Percentiles rank a stretch among this genome's conserved stretches.
These are phyloP conservation scores for Diachasmimorpha longicaudata DNA, from an alignment of 1,140 invertebrate species.

Conservation along the genomic window DNA sequence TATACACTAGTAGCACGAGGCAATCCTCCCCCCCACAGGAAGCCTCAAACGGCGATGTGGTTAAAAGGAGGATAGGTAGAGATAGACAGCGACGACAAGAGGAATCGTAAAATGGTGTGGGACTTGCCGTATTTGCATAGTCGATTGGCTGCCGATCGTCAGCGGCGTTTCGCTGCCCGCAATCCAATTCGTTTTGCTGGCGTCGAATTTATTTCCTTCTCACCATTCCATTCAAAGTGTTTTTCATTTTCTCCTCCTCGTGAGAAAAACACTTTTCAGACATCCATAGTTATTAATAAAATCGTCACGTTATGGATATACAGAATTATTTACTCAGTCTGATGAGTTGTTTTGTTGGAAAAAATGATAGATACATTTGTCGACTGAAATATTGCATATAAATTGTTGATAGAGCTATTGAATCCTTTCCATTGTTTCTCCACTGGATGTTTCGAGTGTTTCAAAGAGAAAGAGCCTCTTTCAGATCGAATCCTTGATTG, in stretches of 20 bases:
- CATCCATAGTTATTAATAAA: too few relatives aligned
- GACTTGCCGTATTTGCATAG: conserved; percentile 19
- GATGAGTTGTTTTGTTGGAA: too few relatives aligned
- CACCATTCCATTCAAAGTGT: neutral
- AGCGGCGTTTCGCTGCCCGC: conserved; percentile 19
- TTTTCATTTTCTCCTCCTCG: too few relatives aligned
- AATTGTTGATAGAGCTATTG: neutral
- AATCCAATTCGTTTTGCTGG: neutral
- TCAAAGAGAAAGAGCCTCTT: neutral
- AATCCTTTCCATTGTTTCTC: neutral
- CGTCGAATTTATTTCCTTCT: neutral
- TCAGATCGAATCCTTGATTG: neutral
- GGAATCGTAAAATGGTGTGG: conserved; percentile 24
- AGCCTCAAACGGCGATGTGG: conserved; percentile 5
- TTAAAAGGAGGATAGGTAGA: neutral
- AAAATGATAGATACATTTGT: too few relatives aligned
- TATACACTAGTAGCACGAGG: neutral
- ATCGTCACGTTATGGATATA: too few relatives aligned
- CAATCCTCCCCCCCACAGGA: neutral
- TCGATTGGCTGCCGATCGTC: conserved; percentile 21
- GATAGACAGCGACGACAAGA: neutral
- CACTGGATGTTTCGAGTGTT: neutral
- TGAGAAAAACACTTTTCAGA: too few relatives aligned
- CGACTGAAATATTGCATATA: too few relatives aligned
- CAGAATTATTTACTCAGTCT: too few relatives aligned